Conservation (phyloP, 2,888 invertebrate species). For the Autographa pulchrina region DNA sequence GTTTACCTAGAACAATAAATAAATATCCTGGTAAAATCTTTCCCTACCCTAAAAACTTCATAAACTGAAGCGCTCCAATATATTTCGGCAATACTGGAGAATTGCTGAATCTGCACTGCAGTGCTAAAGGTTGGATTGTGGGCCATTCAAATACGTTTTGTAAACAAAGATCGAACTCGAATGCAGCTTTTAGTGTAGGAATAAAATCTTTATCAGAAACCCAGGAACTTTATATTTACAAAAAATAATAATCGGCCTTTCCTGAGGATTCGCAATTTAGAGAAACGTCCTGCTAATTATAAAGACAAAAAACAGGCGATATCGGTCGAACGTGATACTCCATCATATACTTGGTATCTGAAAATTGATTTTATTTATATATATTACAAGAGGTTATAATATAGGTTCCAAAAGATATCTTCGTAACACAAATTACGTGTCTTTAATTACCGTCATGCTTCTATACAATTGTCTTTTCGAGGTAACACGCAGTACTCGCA, state of each 20-base stretch:
- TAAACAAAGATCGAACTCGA: not conserved
- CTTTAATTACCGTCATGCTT: constrained; percentile 8
- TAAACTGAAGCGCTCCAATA: not conserved
- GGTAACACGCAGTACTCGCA: constrained; percentile 17
- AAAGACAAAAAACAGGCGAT: no score
- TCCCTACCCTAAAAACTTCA: not conserved
- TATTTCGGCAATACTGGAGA: not conserved
- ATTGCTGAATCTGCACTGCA: not conserved
- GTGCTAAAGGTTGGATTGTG: no score
- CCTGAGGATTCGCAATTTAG: no score
- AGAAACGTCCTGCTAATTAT: no score
- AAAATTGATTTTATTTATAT: no score
- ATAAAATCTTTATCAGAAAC: not conserved
- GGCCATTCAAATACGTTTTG: not conserved
- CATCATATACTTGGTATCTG: no score
- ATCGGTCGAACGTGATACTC: no score
- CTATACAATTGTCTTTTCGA: not conserved
- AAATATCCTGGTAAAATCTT: no score
- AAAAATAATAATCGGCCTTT: no score
- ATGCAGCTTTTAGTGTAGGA: not conserved
- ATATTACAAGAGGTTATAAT: no score
- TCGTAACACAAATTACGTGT: constrained; percentile 5
- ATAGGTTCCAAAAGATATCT: no score
- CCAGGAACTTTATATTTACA: not conserved
- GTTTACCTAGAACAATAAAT: no score